Evolutionary conservation across 2,888 invertebrate genomes (phyloP), one percentile per base, ranked within the genome.

Genomic region (Atethmia centrago): DNA sequence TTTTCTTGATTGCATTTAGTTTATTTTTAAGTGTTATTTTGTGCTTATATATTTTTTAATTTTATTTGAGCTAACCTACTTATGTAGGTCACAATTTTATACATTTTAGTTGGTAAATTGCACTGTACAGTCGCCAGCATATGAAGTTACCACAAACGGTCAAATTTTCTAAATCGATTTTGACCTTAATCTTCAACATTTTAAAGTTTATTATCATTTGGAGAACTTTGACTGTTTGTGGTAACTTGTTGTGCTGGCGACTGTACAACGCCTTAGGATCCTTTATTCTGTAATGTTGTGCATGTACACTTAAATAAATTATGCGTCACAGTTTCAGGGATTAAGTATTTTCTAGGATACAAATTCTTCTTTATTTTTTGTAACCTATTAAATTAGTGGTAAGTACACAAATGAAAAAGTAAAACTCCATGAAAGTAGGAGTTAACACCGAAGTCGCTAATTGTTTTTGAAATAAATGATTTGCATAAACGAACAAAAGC

Each of bases 391-490:
- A 10, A 42, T 25, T 42, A 10, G 7, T 61, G 7, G 61, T 19
- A 40, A 25, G 5, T 55, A 9, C 8, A 55, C 8, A 55, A 25
- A 55, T 55, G 1, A 8, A 31, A 70, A 25, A 25, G 19, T 21
- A 40, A 28, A 58, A 69, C 9, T 25, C 1, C 8, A 25, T 21
- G 25, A 25, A 19, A 62, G 12, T 8, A 47, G 0, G 28, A 49
- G n/a, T 47, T 68, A 16, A 45, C 21, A n/a, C 16, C 2, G 1
- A 74, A n/a, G 8, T 31, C 16, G 19, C 25, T n/a, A 14, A 28
- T 55, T 79, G 56, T 70, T 75, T 68, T 51, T 36, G 63, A 77
- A 69, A 47, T 36, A 47, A 65, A 56, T 62, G 7, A 78, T 71
- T 71, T 68, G 64, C 78, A 19, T 58, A 25, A n/a, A 47, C 68